Evolutionary conservation across 2,113 vertebrate species (phyloP).

Genomic region (Tupaia chinensis): DNA sequence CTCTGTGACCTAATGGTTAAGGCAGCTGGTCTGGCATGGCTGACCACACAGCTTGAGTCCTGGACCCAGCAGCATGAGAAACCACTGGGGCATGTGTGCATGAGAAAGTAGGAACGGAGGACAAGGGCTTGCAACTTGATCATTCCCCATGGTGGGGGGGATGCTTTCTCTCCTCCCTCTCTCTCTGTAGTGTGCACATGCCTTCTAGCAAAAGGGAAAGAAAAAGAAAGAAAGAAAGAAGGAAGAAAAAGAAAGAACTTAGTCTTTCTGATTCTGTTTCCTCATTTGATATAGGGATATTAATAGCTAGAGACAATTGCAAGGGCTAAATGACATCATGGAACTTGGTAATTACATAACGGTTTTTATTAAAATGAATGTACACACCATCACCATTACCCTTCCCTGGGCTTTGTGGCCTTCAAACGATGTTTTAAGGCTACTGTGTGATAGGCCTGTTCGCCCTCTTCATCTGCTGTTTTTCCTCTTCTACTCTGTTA

Average conservation of each 20-base stretch:
- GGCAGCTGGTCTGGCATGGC: no score
- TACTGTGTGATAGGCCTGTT: neutral
- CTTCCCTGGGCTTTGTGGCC: neutral
- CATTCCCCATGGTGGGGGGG: no score
- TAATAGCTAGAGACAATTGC: neutral
- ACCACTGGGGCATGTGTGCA: no score
- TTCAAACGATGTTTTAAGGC: neutral
- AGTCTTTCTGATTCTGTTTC: constrained; percentile 11
- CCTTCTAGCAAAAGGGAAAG: no score
- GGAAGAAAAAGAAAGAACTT: neutral
- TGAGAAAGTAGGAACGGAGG: no score
- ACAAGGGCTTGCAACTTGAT: no score
- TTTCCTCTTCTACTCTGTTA: neutral
- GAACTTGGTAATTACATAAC: neutral
- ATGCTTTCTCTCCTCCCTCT: no score
- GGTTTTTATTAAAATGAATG: neutral
- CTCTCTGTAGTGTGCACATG: no score
- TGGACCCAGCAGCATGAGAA: no score
- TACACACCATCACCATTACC: neutral
- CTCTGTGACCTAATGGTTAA: no score
- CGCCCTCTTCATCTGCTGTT: neutral
- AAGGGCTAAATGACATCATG: neutral
- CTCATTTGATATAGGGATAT: neutral
- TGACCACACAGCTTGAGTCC: no score
- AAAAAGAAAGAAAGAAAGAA: no score